A percentile compares a stretch with the other conserved stretches of the same genome.
These are phyloP conservation scores for Larimichthys crocea DNA, from an alignment of 2,113 vertebrate species.

Conservation along the genomic window DNA sequence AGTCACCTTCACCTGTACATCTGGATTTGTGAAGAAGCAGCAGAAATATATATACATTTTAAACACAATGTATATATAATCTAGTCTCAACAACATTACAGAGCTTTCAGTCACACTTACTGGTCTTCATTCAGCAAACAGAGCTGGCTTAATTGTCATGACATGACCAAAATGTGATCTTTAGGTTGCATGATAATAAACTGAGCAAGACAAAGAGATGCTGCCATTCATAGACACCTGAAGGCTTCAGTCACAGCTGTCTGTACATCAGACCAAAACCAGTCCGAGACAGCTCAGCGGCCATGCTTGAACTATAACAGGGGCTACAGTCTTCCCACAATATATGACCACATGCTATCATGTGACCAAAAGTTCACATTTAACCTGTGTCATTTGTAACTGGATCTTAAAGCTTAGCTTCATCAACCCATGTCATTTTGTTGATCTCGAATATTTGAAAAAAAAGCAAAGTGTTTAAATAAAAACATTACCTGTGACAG, in stretches of 20 bases:
- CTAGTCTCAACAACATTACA: not conserved
- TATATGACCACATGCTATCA: not conserved
- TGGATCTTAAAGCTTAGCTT: not conserved
- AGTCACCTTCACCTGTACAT: not conserved
- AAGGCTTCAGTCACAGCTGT: not conserved
- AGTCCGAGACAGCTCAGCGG: not conserved
- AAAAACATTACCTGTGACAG: slow-evolving; percentile 36
- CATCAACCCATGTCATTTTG: not conserved
- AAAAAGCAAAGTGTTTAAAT: not conserved
- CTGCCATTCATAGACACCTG: no score
- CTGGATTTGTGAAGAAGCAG: not conserved
- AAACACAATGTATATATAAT: not conserved
- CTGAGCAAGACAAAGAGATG: no score
- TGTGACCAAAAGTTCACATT: not conserved
- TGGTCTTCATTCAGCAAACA: not conserved
- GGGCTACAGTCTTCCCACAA: not conserved
- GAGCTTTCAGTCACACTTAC: not conserved
- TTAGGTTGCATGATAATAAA: no score
- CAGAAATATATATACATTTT: not conserved
- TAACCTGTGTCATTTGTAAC: not conserved
- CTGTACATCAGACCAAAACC: not conserved
- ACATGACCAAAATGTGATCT: not conserved
- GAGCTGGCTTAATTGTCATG: not conserved
- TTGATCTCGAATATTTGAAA: no score
- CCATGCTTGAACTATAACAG: not conserved